Evolutionary conservation across 2,888 invertebrate species (phyloP), one percentile per base, ranked within the genome.

Genomic region (Corythucha ciliata): DNA sequence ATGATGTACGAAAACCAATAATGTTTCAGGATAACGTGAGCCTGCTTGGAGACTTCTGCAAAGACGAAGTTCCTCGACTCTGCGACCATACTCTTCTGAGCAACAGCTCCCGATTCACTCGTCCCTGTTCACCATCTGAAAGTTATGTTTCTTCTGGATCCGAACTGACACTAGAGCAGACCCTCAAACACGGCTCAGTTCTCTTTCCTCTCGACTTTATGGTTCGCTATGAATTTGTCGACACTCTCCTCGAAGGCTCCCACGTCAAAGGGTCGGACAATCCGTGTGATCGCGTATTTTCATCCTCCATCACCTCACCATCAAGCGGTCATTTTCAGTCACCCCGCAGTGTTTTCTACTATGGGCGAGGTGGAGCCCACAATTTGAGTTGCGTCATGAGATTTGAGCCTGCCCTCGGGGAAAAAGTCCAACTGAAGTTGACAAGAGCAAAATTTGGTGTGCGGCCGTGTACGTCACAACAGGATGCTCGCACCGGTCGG

Each of bases 221-320:
- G 33, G 75, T 87, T 4, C 78, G 83, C 46, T 88, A 86, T 68
- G 88, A 88, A 69, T 88, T 88, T 65, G 83, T 88, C 18, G 85
- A 86, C 66, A 74, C 79, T 39, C 76, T 78, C 56, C 77, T 79
- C 64, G 80, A 79, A 66, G 80, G 80, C 1, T 72, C 74, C 57
- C 79, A 77, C 51, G 65, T 73, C 56, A 68, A 68, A 36, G 73
- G 74, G 59, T 76, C 77, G 26, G 72, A 72, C 58, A 79, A 77
- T 61, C 76, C 78, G 26, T 80, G 80, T 65, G 79, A 80, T 64
- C 70, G 80, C 49, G 64, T 71, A 20, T 71, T 71, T 59, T 59
- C 63, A 21, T 62, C 66, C 20, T 57, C 63, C 3, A 58, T 63
- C 18, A 55, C 59, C 26, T 64, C 66, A 2, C 57, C 59, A 1